phyloP scores from a whole-genome alignment of 2,113 vertebrate species.

The Oncorhynchus nerka region DNA sequence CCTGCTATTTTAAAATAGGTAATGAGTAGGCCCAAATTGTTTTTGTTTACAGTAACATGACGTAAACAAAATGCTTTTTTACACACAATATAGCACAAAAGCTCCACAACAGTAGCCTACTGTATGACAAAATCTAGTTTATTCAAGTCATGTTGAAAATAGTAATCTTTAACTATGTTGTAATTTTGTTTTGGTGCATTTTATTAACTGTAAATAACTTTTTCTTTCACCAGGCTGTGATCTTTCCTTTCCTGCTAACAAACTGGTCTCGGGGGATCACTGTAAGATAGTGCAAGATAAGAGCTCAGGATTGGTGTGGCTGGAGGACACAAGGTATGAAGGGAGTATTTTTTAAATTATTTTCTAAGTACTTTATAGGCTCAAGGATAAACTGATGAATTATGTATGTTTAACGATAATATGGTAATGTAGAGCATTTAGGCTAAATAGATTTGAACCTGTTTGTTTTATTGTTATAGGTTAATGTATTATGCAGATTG shows the following conservation, averaged over 20 bases:
- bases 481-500: background rate
- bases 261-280: slow-evolving; percentile 94
- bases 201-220: slow-evolving; percentile 12
- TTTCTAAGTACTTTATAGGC: background rate
- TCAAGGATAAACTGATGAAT: background rate
- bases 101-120: background rate
- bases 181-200: background rate
- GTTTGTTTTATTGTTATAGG: background rate
- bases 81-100: background rate
- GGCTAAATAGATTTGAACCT: too few species aligned
- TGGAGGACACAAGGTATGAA: slow-evolving; percentile 92
- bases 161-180: background rate
- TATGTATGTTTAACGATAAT: too few species aligned
- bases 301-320: slow-evolving; percentile 85
- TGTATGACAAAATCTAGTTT: background rate
- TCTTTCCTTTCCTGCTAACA: slow-evolving; percentile 93
- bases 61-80: too few species aligned
- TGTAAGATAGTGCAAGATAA: slow-evolving; percentile 92
- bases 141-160: background rate
- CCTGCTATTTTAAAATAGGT: background rate
- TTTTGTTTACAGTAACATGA: too few species aligned
- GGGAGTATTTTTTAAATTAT: too few species aligned
- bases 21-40: background rate
- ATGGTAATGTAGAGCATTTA: too few species aligned
- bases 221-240: slow-evolving; percentile 82